Base-by-base conservation (phyloP, 2,888 invertebrate genomes). In the Ochlodes sylvanus region DNA sequence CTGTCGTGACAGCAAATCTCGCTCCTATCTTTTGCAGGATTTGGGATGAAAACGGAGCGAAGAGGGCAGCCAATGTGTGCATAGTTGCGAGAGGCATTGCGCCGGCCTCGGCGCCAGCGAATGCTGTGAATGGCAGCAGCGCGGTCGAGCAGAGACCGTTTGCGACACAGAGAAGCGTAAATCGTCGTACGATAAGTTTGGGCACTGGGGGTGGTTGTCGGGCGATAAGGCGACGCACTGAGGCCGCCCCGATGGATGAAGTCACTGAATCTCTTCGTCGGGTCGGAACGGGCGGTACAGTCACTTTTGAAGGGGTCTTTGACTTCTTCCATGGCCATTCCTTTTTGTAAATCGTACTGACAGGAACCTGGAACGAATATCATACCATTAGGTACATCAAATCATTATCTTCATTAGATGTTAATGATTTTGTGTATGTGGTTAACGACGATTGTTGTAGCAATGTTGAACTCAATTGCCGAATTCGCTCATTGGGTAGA, bases 241-340 rank as follows among this genome's bases (percentile, higher is more conserved):
- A 97, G 0, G 96, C 96, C 0, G 96, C 96, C 1, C 96, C 96
- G 38, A 96, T 95, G 0, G 96, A 96, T 60, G 96, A 96, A 32
- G 95, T 95, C 64, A 95, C 94, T 0, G 96, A 96, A 77, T 96
- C 96, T 15, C 95, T 92, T 2, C 96, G 92, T 4, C 95, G 90
- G 7, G 84, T 81, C 1, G 81, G 78, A 12, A 76, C 74, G 7
- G 76, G 74, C 9, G 82, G 75, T 2, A 73, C 76, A 1, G 81
- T 72, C 17, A 79, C 76, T 63, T 85, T 79, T 12, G 77, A 75
- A 0, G 86, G 83, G 15, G 80, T 76, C 73, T 88, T 89, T 64
- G 84, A 82, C 71, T 92, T 90, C 75, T 79, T 87, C 93, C 93
- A 93, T 54, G 89, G 88, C 92, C 92, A 93, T 84, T 93, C 93